Percentiles rank a stretch among this genome's conserved stretches.
Evolutionary conservation across 1,140 invertebrate species (phyloP).

Genomic region (Plodia interpunctella): DNA sequence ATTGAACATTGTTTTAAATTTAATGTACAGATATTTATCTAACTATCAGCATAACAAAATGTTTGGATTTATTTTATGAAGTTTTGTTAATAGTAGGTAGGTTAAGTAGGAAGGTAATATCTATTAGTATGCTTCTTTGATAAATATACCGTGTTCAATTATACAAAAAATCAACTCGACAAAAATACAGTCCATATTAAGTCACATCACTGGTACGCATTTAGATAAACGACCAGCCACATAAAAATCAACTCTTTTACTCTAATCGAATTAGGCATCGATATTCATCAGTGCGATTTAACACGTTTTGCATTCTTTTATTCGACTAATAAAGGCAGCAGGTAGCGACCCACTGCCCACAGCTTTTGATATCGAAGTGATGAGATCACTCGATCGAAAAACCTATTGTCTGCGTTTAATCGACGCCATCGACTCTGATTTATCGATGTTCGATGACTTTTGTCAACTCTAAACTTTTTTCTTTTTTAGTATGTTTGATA

Average conservation of each 20-base stretch:
- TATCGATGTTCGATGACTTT: not conserved
- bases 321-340: slow-evolving; percentile 64
- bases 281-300: slow-evolving; percentile 69
- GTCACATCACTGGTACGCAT: slow-evolving; percentile 21
- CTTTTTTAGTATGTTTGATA: not conserved
- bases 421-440: not conserved
- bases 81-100: too few relatives aligned
- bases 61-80: too few relatives aligned
- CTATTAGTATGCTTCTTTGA: too few relatives aligned
- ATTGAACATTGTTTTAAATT: too few relatives aligned
- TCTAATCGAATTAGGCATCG: slow-evolving; percentile 71
- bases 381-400: slow-evolving; percentile 57
- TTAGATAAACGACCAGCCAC: slow-evolving; percentile 64
- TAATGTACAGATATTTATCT: too few relatives aligned
- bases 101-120: too few relatives aligned
- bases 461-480: not conserved
- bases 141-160: too few relatives aligned
- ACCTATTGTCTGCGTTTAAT: slow-evolving; percentile 69
- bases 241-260: slow-evolving; percentile 71
- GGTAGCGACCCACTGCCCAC: slow-evolving; percentile 52
- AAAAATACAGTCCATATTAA: not conserved
- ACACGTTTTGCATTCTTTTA: slow-evolving; percentile 73
- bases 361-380: slow-evolving; percentile 53
- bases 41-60: too few relatives aligned
- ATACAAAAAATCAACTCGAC: not conserved